A percentile compares a stretch with the other conserved stretches of the same genome.
Conservation (phyloP, 2,888 invertebrate genomes). For the Ceraclea dissimilis region DNA sequence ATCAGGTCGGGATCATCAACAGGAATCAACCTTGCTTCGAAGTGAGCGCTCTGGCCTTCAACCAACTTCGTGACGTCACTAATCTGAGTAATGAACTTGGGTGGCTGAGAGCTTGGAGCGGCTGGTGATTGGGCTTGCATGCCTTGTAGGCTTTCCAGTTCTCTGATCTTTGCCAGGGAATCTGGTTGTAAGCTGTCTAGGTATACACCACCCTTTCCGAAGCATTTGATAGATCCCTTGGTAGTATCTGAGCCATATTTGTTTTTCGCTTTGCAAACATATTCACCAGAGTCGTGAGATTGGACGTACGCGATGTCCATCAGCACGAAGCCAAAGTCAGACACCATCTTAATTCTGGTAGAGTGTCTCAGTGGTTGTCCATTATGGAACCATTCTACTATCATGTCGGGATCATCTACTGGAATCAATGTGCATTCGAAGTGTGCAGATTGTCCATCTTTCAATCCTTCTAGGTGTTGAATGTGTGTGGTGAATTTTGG, state of each 20-base stretch:
- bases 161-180: constrained; percentile 79
- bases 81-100: constrained; percentile 85
- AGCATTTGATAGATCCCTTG: constrained; percentile 75
- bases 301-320: constrained; percentile 92
- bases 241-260: constrained; percentile 87
- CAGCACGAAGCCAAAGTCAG: constrained; percentile 92
- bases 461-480: constrained; percentile 71
- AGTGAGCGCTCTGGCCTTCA: constrained; percentile 93
- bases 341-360: constrained; percentile 85
- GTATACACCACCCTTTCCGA: constrained; percentile 79
- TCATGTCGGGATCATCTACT: constrained; percentile 87
- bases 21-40: constrained; percentile 87
- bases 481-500: constrained; percentile 86
- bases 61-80: constrained; percentile 75
- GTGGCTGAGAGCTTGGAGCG: constrained; percentile 69
- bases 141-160: constrained; percentile 69
- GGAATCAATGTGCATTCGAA: constrained; percentile 93
- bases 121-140: constrained; percentile 57
- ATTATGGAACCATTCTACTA: constrained; percentile 96
- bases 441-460: constrained; percentile 90
- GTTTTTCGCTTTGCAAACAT: constrained; percentile 85
- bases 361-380: constrained; percentile 83
- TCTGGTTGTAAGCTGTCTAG: constrained; percentile 87
- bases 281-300: constrained; percentile 88
- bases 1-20: constrained; percentile 90